These are phyloP conservation scores for Neomicropteryx cornuta DNA, from an alignment of 1,140 invertebrate genomes.

Conservation along the genomic window DNA sequence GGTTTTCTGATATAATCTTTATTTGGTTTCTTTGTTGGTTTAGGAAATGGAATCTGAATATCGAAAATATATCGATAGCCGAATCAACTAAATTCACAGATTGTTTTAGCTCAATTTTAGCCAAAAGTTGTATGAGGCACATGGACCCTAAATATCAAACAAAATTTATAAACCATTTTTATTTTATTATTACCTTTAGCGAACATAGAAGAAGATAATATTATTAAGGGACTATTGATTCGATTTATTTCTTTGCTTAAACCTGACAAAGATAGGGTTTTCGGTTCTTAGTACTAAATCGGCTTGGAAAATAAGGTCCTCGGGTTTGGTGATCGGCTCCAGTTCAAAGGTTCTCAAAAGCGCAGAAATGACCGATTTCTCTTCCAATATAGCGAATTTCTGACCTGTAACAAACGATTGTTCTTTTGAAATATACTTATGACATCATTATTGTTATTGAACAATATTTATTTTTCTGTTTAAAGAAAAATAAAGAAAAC, in stretches of 20 bases:
- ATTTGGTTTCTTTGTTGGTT: too few species aligned
- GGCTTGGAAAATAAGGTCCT: slow-evolving; percentile 39
- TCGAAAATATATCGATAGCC: too few species aligned
- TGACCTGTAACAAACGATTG: slow-evolving; percentile 38
- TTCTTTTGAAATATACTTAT: too few species aligned
- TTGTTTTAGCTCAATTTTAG: too few species aligned
- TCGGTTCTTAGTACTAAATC: slow-evolving; percentile 48
- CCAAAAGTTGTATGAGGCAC: too few species aligned
- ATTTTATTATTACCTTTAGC: not conserved
- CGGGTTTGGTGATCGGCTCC: slow-evolving; percentile 41
- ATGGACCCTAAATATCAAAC: too few species aligned
- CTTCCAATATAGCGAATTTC: slow-evolving; percentile 66
- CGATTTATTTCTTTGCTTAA: slow-evolving; percentile 6
- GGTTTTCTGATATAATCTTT: too few species aligned
- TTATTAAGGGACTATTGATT: not conserved
- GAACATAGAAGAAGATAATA: not conserved
- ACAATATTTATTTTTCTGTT: not conserved
- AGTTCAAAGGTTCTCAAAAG: slow-evolving; percentile 55
- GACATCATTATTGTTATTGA: too few species aligned
- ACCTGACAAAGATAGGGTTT: slow-evolving; percentile 22
- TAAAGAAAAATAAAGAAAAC: not conserved
- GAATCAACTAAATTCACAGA: too few species aligned
- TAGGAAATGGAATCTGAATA: too few species aligned
- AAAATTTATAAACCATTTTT: not conserved
- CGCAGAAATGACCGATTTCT: slow-evolving; percentile 55